Evolutionary conservation across 2,888 invertebrate genomes (phyloP).

Genomic region (Aporophyla nigra): DNA sequence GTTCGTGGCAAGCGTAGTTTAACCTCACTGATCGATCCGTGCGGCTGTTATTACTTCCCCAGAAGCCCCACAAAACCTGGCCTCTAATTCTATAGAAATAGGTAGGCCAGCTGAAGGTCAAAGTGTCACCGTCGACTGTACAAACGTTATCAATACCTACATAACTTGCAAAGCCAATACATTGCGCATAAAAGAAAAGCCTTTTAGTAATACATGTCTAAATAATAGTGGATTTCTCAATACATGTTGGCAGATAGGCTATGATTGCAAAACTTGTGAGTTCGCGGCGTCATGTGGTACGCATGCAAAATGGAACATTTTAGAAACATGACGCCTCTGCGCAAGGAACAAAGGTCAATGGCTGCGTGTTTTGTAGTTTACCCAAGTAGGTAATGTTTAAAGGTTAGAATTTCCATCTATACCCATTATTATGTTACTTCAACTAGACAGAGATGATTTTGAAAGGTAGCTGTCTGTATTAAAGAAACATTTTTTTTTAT

Average conservation of each 20-base stretch:
- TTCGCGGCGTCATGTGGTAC: slow-evolving; percentile 64
- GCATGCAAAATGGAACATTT: slow-evolving; percentile 60
- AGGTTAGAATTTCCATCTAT: neutral
- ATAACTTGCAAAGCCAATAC: slow-evolving; percentile 39
- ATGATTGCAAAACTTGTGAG: slow-evolving; percentile 69
- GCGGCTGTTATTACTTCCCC: too few relatives aligned
- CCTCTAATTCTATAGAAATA: neutral
- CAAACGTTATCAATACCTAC: slow-evolving; percentile 22
- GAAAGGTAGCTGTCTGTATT: neutral
- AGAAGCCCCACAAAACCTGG: neutral
- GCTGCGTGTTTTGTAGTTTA: slow-evolving; percentile 32
- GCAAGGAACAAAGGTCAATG: slow-evolving; percentile 57
- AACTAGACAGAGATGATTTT: neutral
- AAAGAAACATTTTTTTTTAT: too few relatives aligned
- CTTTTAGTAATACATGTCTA: slow-evolving; percentile 48
- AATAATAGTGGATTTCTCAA: slow-evolving; percentile 59
- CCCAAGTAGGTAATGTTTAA: slow-evolving; percentile 14
- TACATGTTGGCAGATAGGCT: slow-evolving; percentile 46
- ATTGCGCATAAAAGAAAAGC: slow-evolving; percentile 38
- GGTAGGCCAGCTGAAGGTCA: neutral
- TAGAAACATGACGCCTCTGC: slow-evolving; percentile 64
- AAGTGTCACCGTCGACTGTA: neutral
- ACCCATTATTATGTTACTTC: neutral
- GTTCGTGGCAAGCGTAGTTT: too few relatives aligned
- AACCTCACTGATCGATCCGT: too few relatives aligned